Evolutionary conservation across 2,797 vertebrate genomes (phyloP), one percentile per base, ranked within the genome.

Genomic region (Sebastes iracundus): DNA sequence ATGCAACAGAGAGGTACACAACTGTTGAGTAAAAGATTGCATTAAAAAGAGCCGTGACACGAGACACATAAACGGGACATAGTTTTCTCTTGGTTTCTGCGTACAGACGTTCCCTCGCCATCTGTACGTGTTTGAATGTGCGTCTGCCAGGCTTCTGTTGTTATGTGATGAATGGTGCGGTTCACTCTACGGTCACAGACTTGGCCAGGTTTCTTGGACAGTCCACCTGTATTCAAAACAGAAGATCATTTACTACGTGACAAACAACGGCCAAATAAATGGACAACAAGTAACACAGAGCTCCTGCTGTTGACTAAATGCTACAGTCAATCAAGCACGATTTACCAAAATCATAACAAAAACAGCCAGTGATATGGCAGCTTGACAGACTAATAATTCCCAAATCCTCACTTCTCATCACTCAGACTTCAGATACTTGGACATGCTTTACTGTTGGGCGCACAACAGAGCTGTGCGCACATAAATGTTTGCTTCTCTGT

Each of bases 171-270:
- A 66, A 78, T 13, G 77, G 14, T 18, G 80, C 5, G 0, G 2
- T 84, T 97, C 95, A 99, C 93, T 99, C 98, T 49, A 99, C 98
- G 3, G 99, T 99, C 88, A 99, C 99, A 3, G 98, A 98, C 95
- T 99, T 99, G 92, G 99, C 98, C 95, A 99, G 95, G 94, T 99
- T 99, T 95, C 98, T 97, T 86, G 99, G 99, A 75, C 97, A 99
- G 95, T 99, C 98, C 94, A 99, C 98, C 98, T 99, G 92, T 33
- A 87, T 86, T 81, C 61, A 88, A 84, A 46, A 83, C 1, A 85
- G 27, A 83, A 73, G 33, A 9, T 52, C 1, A 62, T 20, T 86
- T 64, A 69, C 2, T 64, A 52, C 5, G 66, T 28, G 55, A 75
- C 25, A 66, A 76, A 70, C 22, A 18, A 38, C 35, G 53, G 55